Evolutionary conservation across 2,888 invertebrate genomes (phyloP).

Genomic region (Eristalis tenax): DNA sequence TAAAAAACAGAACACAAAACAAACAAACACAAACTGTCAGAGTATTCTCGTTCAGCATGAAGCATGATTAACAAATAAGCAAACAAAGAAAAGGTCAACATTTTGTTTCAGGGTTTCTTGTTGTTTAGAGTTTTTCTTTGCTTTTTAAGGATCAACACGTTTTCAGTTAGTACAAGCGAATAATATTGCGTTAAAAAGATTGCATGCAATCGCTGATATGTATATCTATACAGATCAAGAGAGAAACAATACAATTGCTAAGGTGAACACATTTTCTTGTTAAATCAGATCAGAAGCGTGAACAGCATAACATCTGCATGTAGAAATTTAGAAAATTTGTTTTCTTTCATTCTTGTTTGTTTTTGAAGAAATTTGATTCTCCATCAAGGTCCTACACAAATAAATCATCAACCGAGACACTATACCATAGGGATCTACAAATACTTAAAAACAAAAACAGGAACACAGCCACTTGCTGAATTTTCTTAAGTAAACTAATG

Average conservation of each 20-base stretch:
- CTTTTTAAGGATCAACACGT: not conserved
- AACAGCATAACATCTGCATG: conserved; percentile 81
- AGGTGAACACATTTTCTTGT: conserved; percentile 35
- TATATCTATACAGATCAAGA: conserved; percentile 41
- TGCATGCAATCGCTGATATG: conserved; percentile 16
- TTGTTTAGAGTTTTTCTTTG: conserved; percentile 8
- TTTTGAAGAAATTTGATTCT: not conserved
- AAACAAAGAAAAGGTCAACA: conserved; percentile 1
- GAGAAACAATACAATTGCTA: conserved; percentile 33
- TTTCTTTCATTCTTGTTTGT: conserved; percentile 46
- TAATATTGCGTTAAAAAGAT: conserved; percentile 27
- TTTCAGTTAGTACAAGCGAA: conserved; percentile 39
- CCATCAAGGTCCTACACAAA: conserved; percentile 29
- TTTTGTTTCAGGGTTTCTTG: not conserved
- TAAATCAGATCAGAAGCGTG: conserved; percentile 72
- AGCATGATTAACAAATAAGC: conserved; percentile 49
- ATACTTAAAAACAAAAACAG: conserved; percentile 30
- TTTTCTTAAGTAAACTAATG: not conserved
- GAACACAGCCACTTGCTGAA: not conserved
- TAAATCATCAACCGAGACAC: conserved; percentile 30
- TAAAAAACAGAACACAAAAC: conserved; percentile 35
- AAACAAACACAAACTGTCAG: conserved; percentile 24
- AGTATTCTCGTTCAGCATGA: conserved; percentile 39
- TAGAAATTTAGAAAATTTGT: conserved; percentile 75
- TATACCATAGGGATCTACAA: conserved; percentile 52